Percentiles rank a stretch among this genome's conserved stretches.
Evolutionary conservation across 2,113 vertebrate species (phyloP).

Genomic region (Perca schrenkii): DNA sequence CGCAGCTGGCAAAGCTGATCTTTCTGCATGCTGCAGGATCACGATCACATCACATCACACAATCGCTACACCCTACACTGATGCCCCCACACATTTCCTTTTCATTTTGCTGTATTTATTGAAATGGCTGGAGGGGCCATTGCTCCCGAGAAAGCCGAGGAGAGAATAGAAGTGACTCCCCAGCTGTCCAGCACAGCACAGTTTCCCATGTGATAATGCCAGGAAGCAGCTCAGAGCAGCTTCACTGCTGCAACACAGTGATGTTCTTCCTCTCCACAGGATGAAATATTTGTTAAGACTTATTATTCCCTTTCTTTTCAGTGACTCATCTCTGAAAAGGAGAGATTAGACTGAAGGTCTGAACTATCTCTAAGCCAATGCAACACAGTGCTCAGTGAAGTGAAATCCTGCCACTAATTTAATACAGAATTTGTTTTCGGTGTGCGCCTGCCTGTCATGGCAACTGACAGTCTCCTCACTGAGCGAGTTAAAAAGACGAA

Average conservation of each 20-base stretch:
- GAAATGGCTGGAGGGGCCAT: conserved; percentile 32
- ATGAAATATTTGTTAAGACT: conserved; percentile 56
- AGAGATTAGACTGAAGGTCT: conserved; percentile 42
- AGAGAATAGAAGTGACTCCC: conserved; percentile 62
- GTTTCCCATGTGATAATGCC: conserved; percentile 37
- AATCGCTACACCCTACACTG: conserved; percentile 15
- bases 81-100: conserved; percentile 24
- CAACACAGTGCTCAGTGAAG: conserved; percentile 55
- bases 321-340: conserved; percentile 63
- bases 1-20: conserved; percentile 65
- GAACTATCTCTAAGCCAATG: conserved; percentile 48
- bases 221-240: conserved; percentile 48
- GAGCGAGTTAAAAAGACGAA: conserved; percentile 51
- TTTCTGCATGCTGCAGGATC: conserved; percentile 49
- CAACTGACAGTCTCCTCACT: conserved; percentile 63
- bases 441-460: conserved; percentile 62
- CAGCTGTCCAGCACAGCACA: conserved; percentile 29
- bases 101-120: conserved; percentile 29
- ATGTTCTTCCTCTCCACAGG: conserved; percentile 43
- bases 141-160: conserved; percentile 56
- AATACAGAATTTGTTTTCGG: conserved; percentile 56
- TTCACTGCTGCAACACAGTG: conserved; percentile 22
- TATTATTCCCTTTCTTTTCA: conserved; percentile 54
- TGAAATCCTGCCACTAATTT: conserved; percentile 70
- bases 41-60: conserved; percentile 47